Conservation (phyloP, 2,888 invertebrate genomes). For the Troglohyphantes excavatus region DNA sequence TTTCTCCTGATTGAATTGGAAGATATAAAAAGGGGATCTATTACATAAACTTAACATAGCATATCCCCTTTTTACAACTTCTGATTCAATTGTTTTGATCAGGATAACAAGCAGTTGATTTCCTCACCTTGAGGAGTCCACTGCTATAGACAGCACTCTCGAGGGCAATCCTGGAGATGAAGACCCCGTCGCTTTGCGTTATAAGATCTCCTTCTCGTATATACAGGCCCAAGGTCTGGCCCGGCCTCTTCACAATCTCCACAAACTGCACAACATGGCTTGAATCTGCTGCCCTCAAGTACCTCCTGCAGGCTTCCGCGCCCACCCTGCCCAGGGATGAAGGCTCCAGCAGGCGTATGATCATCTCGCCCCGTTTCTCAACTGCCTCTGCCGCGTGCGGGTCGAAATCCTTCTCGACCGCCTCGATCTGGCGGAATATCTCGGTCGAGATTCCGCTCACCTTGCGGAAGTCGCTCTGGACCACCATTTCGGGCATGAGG, state of each 20-base stretch:
- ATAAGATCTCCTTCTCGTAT: slow-evolving; percentile 99
- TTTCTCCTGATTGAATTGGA: too few relatives aligned
- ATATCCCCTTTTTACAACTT: not conserved
- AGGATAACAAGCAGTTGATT: not conserved
- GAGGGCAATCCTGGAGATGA: slow-evolving; percentile 97
- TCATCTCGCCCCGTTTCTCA: slow-evolving; percentile 94
- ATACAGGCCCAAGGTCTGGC: slow-evolving; percentile 98
- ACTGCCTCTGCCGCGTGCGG: slow-evolving; percentile 96
- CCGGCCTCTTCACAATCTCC: slow-evolving; percentile 99
- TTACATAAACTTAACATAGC: too few relatives aligned
- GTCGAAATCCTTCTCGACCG: slow-evolving; percentile 97
- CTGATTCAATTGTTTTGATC: too few relatives aligned
- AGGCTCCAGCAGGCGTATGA: slow-evolving; percentile 93
- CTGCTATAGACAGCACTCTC: slow-evolving; percentile 98
- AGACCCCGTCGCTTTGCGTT: slow-evolving; percentile 96
- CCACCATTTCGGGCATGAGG: slow-evolving; percentile 84
- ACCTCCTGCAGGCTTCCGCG: slow-evolving; percentile 92
- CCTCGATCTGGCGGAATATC: slow-evolving; percentile 98
- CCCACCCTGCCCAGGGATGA: slow-evolving; percentile 93
- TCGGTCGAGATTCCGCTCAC: slow-evolving; percentile 97
- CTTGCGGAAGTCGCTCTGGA: slow-evolving; percentile 97
- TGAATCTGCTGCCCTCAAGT: slow-evolving; percentile 84
- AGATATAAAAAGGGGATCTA: too few relatives aligned
- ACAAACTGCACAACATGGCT: slow-evolving; percentile 86
- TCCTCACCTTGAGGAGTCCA: slow-evolving; percentile 92